A percentile compares a stretch with the other conserved stretches of the same genome.
Conservation (phyloP, 2,888 invertebrate species). For the Fragum fragum region DNA sequence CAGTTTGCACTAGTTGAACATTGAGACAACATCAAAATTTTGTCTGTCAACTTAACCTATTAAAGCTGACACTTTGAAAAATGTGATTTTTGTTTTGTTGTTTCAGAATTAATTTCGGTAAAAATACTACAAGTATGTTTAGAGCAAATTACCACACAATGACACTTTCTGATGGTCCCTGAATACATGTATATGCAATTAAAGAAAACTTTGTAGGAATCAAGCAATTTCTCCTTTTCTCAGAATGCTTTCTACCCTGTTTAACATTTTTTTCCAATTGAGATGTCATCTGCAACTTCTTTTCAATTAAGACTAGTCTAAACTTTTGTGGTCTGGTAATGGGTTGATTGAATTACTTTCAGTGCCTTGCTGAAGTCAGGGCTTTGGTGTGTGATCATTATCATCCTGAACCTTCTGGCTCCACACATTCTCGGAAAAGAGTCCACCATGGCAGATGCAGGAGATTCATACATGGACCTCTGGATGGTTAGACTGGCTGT, state of each 20-base stretch:
- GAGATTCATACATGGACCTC: constrained; percentile 75
- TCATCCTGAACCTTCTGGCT: constrained; percentile 68
- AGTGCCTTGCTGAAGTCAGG: constrained; percentile 67
- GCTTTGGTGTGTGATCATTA: constrained; percentile 55
- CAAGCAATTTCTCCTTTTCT: constrained; percentile 7
- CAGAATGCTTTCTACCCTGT: not conserved
- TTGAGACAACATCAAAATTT: too few relatives aligned
- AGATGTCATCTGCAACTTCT: not conserved
- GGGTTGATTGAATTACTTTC: constrained; percentile 41
- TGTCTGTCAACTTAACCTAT: too few relatives aligned
- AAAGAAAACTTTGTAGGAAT: not conserved
- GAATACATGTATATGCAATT: too few relatives aligned
- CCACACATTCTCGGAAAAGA: constrained; percentile 69
- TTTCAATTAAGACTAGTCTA: too few relatives aligned
- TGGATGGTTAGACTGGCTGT: constrained; percentile 93
- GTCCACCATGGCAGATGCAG: constrained; percentile 46
- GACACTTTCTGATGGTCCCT: too few relatives aligned
- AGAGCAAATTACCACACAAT: too few relatives aligned
- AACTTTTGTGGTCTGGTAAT: not conserved
- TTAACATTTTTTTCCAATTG: too few relatives aligned
- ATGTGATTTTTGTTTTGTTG: too few relatives aligned
- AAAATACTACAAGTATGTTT: too few relatives aligned
- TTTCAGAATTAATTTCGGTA: too few relatives aligned
- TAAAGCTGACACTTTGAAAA: too few relatives aligned
- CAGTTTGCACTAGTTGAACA: too few relatives aligned